phyloP scores from a whole-genome alignment of 2,888 invertebrate genomes.

The Lysandra coridon region DNA sequence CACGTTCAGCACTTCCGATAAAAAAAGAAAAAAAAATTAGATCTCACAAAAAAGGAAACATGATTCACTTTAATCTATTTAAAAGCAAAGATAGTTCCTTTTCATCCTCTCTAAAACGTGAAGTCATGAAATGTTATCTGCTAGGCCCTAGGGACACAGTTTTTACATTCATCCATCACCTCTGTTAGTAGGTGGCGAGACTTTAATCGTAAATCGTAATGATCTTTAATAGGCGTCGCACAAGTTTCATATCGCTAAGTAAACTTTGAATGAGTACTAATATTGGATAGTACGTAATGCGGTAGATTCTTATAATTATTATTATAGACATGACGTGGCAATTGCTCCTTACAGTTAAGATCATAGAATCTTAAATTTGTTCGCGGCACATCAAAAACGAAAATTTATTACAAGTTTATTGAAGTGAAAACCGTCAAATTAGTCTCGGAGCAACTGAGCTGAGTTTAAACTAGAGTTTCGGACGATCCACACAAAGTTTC shows the following conservation, averaged over 20 bases:
- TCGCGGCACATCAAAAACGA: neutral
- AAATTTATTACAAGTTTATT: conserved; percentile 13
- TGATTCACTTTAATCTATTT: conserved; percentile 27
- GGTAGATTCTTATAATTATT: too few relatives aligned
- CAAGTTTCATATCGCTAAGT: too few relatives aligned
- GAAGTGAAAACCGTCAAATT: conserved; percentile 22
- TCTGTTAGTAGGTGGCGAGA: neutral
- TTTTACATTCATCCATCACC: neutral
- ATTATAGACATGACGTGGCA: too few relatives aligned
- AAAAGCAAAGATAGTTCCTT: conserved; percentile 10
- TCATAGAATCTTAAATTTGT: too few relatives aligned
- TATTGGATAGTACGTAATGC: too few relatives aligned
- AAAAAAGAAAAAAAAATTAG: conserved; percentile 38
- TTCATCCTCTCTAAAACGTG: conserved; percentile 6
- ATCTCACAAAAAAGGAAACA: conserved; percentile 24
- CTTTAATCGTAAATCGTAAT: neutral
- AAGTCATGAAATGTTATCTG: neutral
- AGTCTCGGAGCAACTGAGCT: neutral
- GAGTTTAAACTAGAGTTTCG: neutral
- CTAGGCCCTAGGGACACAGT: neutral
- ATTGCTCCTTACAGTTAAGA: too few relatives aligned
- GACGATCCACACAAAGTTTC: neutral
- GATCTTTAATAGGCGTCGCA: too few relatives aligned
- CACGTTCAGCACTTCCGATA: conserved; percentile 40
- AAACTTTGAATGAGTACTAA: too few relatives aligned